A percentile compares a stretch with the other conserved stretches of the same genome.
phyloP scores from a whole-genome alignment of 2,113 vertebrate species.

The Lepus timidus region DNA sequence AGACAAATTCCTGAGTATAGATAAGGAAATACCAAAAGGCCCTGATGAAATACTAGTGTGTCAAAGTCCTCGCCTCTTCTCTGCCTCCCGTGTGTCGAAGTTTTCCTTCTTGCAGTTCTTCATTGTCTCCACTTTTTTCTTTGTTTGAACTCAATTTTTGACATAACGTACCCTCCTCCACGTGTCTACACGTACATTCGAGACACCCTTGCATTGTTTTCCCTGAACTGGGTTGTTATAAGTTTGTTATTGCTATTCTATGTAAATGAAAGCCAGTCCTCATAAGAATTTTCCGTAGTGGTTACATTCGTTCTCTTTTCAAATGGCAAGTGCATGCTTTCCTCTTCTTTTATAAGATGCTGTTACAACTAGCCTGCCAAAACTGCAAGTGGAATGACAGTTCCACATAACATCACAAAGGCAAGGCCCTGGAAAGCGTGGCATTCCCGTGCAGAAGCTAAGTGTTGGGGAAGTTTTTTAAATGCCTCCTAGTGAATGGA shows the following conservation, averaged over 20 bases:
- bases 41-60: not conserved
- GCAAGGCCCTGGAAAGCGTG: not conserved
- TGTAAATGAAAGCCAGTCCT: not conserved
- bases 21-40: not conserved
- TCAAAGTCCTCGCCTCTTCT: not conserved
- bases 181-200: not conserved
- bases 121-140: not conserved
- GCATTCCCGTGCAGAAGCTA: not conserved
- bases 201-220: not conserved
- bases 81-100: not conserved
- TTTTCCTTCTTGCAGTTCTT: not conserved
- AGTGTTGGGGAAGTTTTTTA: not conserved
- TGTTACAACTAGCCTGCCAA: not conserved
- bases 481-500: not conserved
- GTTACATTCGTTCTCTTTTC: conserved; percentile 6
- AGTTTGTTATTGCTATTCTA: not conserved
- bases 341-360: not conserved
- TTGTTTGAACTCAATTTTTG: not conserved
- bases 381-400: not conserved
- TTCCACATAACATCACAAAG: not conserved
- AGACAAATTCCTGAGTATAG: not conserved
- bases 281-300: not conserved
- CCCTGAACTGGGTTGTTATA: not conserved
- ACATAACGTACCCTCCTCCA: not conserved
- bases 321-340: not conserved